These are phyloP conservation scores for Ladona fulva DNA, from an alignment of 1,140 invertebrate species.

Conservation along the genomic window DNA sequence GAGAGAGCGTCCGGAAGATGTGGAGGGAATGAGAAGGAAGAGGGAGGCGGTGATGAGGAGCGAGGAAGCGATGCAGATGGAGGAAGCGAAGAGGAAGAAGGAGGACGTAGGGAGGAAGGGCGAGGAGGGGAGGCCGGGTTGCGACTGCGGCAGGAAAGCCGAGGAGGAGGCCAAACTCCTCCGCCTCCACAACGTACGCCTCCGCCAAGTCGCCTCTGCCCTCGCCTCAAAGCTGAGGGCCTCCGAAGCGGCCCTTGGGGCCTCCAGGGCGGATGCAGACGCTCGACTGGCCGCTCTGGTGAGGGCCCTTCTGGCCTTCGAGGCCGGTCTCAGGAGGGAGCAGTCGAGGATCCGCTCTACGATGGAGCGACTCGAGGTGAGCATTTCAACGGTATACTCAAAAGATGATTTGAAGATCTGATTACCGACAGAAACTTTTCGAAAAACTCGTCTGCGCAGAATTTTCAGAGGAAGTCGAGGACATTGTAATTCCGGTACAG, in stretches of 20 bases:
- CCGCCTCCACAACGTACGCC: conserved; percentile 41
- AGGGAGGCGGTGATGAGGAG: not conserved
- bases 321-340: conserved; percentile 61
- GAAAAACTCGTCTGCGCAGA: too few relatives aligned
- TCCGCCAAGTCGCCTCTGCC: conserved; percentile 46
- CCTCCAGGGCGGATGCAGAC: conserved; percentile 50
- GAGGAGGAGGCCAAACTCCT: conserved; percentile 22
- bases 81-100: not conserved
- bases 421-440: not conserved
- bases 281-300: conserved; percentile 57
- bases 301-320: conserved; percentile 55
- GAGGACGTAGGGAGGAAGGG: not conserved
- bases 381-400: conserved; percentile 33
- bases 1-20: not conserved
- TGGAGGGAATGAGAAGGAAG: not conserved
- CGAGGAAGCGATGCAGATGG: not conserved
- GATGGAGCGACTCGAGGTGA: conserved; percentile 35
- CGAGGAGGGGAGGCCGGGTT: not conserved
- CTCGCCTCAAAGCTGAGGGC: conserved; percentile 49
- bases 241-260: conserved; percentile 46
- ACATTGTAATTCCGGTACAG: too few relatives aligned
- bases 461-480: too few relatives aligned
- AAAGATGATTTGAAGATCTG: not conserved
- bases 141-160: conserved; percentile 11
- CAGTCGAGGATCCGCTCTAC: conserved; percentile 59